Base-by-base conservation (phyloP, 1,140 invertebrate species). In the Tetraneura akinire region DNA sequence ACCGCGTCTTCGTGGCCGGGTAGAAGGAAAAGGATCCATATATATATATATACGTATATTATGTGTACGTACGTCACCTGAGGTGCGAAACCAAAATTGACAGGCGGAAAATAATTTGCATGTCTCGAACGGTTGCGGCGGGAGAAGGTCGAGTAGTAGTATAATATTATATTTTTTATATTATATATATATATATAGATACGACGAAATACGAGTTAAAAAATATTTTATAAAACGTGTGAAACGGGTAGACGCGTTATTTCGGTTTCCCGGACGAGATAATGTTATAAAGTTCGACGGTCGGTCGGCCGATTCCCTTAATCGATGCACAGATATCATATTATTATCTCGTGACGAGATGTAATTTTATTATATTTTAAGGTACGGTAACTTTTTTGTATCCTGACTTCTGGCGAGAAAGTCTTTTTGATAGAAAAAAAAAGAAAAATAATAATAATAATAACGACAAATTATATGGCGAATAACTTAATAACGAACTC, bases 71-170 rank as follows among this genome's bases (percentile, higher is more conserved):
- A 23, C 16, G 71, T 76, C 74, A 57, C 10, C 29, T 42, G 51
- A 60, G 55, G 55, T 26, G 55, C 37, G 55, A 60, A 78, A 78
- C 55, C 51, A 13, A 29, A 78, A 78, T 78, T 78, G 74, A 78
- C 74, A 29, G 74, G 74, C 55, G 74, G 21, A 78, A 76, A 78
- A 78, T 78, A 78, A 78, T 78, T 78, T 78, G 74, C 74, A 78
- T 78, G 74, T 47, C 26, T 78, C 29, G n/a, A n/a, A 45, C 47
- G 3, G 14, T 1, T 6, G 18, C n/a, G 29, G 26, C 13, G 53
- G 18, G 13, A n/a, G 53, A 21, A 45, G 51, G 73, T 76, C 73
- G 73, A 26, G 60, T 32, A 42, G 26, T 26, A 16, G 10, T 29
- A 55, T 23, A 55, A 37, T 60, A 60, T 29, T 60, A 60, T 60